Percentiles rank a stretch among this genome's conserved stretches.
phyloP scores from a whole-genome alignment of 2,113 vertebrate species.

The Pionites leucogaster region DNA sequence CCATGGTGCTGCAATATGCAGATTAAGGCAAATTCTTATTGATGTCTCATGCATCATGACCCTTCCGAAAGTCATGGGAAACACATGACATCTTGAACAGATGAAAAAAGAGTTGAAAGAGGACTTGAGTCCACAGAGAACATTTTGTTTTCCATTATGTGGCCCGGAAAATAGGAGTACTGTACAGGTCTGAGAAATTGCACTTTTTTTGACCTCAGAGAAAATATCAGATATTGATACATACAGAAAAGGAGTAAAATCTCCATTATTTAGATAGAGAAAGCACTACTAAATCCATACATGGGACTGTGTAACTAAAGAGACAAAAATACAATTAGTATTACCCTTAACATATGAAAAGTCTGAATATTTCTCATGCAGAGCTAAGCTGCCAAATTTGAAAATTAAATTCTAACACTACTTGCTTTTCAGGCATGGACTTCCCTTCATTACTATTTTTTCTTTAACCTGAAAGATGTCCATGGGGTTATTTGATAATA shows the following conservation, averaged over 20 bases:
- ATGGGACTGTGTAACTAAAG: neutral
- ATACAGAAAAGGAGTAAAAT: neutral
- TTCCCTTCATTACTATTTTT: neutral
- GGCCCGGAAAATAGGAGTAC: neutral
- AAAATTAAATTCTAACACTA: neutral
- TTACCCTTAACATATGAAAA: neutral
- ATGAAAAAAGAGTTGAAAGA: neutral
- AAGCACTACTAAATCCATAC: neutral
- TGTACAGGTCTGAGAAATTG: neutral
- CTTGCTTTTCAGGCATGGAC: neutral
- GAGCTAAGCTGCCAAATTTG: neutral
- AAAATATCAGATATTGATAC: neutral
- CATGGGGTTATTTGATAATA: neutral
- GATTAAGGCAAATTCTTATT: neutral
- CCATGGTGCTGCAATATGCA: neutral
- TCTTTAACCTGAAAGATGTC: neutral
- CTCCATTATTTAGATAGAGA: neutral
- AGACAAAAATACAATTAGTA: neutral
- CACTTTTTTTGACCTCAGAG: neutral
- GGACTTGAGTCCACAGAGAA: neutral
- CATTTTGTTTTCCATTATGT: neutral
- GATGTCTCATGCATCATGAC: fast-evolving
- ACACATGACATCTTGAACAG: neutral
- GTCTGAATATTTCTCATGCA: neutral
- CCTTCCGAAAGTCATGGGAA: neutral